These are phyloP conservation scores for Microctenopoma steveboyesi DNA, from an alignment of 2,797 vertebrate genomes.

Conservation along the genomic window DNA sequence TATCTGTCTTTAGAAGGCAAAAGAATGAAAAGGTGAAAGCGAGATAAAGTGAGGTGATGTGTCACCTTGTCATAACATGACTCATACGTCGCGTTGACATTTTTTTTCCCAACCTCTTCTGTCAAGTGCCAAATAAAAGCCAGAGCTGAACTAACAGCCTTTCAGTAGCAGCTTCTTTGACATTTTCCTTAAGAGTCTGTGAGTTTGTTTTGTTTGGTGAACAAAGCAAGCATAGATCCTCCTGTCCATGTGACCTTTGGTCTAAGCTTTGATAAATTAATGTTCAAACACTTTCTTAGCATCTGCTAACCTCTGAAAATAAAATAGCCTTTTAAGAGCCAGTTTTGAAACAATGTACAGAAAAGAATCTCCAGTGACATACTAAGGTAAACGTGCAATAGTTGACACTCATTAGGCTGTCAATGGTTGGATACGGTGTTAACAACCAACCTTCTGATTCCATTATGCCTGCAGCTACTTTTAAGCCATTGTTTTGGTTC, in stretches of 20 bases:
- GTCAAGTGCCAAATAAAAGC: slow-evolving; percentile 46
- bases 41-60: slow-evolving; percentile 5
- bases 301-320: slow-evolving; percentile 26
- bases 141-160: slow-evolving; percentile 24
- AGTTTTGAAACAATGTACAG: neutral
- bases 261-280: slow-evolving; percentile 55
- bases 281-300: slow-evolving; percentile 25
- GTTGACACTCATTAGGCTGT: neutral
- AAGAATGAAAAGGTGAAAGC: slow-evolving; percentile 20
- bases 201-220: slow-evolving; percentile 56
- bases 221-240: slow-evolving; percentile 45
- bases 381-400: neutral
- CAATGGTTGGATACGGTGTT: neutral
- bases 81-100: slow-evolving; percentile 17
- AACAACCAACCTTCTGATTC: neutral
- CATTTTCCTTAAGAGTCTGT: slow-evolving; percentile 58
- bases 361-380: neutral
- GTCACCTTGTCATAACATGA: slow-evolving; percentile 22
- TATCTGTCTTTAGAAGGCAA: slow-evolving; percentile 22
- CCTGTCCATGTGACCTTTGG: slow-evolving; percentile 61
- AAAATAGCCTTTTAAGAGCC: neutral
- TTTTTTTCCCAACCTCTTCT: slow-evolving; percentile 24
- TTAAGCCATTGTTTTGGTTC: slow-evolving; percentile 11
- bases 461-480: slow-evolving; percentile 8
- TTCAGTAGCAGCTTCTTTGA: slow-evolving; percentile 54